A percentile compares a stretch with the other conserved stretches of the same genome.
phyloP scores from a whole-genome alignment of 2,113 vertebrate species.

The Chascanopsetta lugubris region DNA sequence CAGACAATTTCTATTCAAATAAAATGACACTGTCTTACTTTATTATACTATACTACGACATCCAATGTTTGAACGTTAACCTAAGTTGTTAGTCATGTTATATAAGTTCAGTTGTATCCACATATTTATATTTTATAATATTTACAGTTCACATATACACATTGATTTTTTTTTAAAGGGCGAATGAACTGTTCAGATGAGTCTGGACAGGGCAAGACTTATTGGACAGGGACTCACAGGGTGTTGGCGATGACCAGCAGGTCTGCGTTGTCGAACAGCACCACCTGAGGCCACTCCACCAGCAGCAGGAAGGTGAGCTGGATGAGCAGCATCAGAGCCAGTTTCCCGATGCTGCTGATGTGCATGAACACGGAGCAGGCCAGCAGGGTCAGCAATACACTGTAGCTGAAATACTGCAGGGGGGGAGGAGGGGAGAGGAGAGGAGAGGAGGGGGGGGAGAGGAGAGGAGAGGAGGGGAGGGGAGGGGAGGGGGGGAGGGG shows the following conservation, averaged over 20 bases:
- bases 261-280: conserved; percentile 93
- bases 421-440: conserved; percentile 3
- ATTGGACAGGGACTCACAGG: conserved; percentile 83
- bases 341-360: conserved; percentile 96
- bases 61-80: no score
- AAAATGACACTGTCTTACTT: no score
- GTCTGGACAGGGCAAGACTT: not conserved
- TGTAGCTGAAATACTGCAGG: conserved; percentile 92
- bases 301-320: conserved; percentile 89
- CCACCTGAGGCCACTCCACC: conserved; percentile 89
- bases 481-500: conserved; percentile 7
- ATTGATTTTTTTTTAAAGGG: not conserved
- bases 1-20: no score
- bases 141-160: no score
- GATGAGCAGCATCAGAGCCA: conserved; percentile 90
- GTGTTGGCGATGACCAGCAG: conserved; percentile 87
- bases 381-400: conserved; percentile 92
- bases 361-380: conserved; percentile 97
- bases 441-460: conserved; percentile 16
- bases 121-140: no score
- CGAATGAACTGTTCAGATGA: not conserved
- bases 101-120: no score
- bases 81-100: no score
- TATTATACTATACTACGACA: no score
- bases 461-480: conserved; percentile 18